Percentiles rank a stretch among this genome's conserved stretches.
Evolutionary conservation across 2,113 vertebrate genomes (phyloP).

Genomic region (Cephalopholis sonnerati): DNA sequence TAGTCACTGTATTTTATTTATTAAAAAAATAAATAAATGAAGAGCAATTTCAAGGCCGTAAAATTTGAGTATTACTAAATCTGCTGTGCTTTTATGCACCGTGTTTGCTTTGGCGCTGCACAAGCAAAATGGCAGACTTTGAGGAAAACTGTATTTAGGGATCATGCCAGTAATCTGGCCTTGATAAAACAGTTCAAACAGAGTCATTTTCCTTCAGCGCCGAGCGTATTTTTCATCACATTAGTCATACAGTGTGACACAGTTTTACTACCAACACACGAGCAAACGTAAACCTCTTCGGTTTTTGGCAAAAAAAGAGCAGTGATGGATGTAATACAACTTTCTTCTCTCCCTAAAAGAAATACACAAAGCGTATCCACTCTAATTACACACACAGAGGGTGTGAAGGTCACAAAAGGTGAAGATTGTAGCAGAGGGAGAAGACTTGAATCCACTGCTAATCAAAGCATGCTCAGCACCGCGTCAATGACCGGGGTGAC

Average conservation of each 20-base stretch:
- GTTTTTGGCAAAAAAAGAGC: constrained; percentile 7
- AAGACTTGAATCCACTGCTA: constrained; percentile 15
- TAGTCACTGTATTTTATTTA: background rate
- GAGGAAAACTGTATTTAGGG: constrained; percentile 27
- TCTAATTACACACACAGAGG: constrained; percentile 27
- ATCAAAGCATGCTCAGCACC: constrained; percentile 32
- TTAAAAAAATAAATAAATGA: background rate
- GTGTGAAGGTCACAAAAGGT: constrained; percentile 48
- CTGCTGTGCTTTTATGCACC: constrained; percentile 2
- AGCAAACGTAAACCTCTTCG: background rate
- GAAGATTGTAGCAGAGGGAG: constrained; percentile 12
- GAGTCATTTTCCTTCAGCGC: constrained; percentile 24
- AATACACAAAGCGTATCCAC: background rate
- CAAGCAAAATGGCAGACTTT: constrained; percentile 30
- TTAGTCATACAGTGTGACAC: constrained; percentile 32
- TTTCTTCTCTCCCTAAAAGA: background rate
- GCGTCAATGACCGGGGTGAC: constrained; percentile 35
- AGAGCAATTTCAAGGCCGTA: constrained; percentile 4
- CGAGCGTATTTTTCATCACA: constrained; percentile 23
- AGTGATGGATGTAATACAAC: background rate
- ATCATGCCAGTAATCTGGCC: constrained; percentile 47
- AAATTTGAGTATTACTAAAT: constrained; percentile 7
- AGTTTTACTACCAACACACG: constrained; percentile 15
- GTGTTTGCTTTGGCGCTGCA: constrained; percentile 47
- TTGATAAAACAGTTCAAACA: constrained; percentile 55